Base-by-base conservation (phyloP, 2,888 invertebrate species). In the Synergus japonicus region DNA sequence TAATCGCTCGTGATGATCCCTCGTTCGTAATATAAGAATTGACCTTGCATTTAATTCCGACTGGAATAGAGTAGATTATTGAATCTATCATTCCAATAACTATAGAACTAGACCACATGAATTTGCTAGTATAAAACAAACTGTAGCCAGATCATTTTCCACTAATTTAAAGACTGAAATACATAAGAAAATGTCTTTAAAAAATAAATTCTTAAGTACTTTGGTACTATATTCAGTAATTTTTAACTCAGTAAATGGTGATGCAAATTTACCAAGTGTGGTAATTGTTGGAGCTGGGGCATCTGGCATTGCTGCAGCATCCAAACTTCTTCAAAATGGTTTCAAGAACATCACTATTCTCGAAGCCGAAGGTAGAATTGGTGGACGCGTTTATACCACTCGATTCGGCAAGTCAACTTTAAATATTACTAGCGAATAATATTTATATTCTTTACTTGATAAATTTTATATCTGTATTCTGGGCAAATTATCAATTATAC, bases 201-300 rank as follows among this genome's bases (percentile, higher is more conserved):
- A 78, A 43, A 67, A 22, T 13, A 73, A 58, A 43, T 63, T 58
- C 8, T 43, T 18, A 0, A n/a, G 4, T 66, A 65, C 54, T 79
- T 1, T 76, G 8, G 18, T 44, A 5, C 1, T 29, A 43, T 69
- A 49, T 66, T 18, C 13, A 0, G 2, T 63, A 18, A 46, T 12
- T 64, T 77, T 80, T 37, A 66, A 13, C 12, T 10, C 5, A 54
- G 73, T n/a, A 58, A 41, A 73, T 54, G 15, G 54, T 9, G 64
- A 65, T 18, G 77, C 41, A 58, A 66, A 82, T 69, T 76, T 46
- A 8, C 79, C 81, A 0, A 81, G 85, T 87, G 92, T 94, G 44
- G 85, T 94, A 37, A 93, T 95, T 65, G 89, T 95, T 76, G 95
- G 94, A 58, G 94, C 93, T 43, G 94, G 94, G 15, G 91, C 93